Conservation (phyloP, 2,113 vertebrate genomes). For the Nothocercus nigrocapillus region DNA sequence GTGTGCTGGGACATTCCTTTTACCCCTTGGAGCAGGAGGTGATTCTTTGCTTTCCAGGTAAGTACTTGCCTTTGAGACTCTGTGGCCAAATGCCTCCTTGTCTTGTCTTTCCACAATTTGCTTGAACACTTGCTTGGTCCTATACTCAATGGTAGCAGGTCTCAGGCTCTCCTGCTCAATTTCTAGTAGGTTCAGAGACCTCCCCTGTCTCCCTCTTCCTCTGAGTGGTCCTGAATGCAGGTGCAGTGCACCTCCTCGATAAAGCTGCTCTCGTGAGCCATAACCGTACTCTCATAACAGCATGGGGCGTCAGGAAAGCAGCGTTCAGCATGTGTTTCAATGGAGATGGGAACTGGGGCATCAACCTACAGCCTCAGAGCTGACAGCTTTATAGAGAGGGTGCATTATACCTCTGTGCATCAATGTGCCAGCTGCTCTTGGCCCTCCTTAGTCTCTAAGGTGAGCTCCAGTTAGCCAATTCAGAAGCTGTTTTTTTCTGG, state of each 20-base stretch:
- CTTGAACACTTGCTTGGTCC: fast-evolving
- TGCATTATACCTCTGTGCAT: not conserved
- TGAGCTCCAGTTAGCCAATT: slow-evolving; percentile 7
- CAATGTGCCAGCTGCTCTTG: not conserved
- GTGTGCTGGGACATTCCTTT: not conserved
- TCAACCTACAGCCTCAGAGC: not conserved
- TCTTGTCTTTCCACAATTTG: not conserved
- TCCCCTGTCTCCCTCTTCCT: not conserved
- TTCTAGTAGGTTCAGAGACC: not conserved
- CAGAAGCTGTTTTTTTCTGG: slow-evolving; percentile 6
- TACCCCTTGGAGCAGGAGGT: fast-evolving
- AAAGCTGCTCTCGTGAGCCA: not conserved
- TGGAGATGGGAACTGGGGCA: slow-evolving; percentile 53
- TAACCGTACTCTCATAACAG: not conserved
- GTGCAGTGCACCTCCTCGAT: slow-evolving; percentile 18
- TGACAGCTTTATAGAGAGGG: not conserved
- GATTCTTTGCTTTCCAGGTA: not conserved
- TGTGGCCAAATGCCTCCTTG: not conserved
- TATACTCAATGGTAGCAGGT: not conserved
- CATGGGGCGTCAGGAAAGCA: slow-evolving; percentile 66
- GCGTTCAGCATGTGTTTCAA: slow-evolving; percentile 50
- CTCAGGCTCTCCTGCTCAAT: not conserved
- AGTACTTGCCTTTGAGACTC: not conserved
- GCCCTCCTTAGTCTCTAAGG: slow-evolving; percentile 8
- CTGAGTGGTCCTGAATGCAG: not conserved